Base-by-base conservation (phyloP, 2,113 vertebrate species). In the Cariama cristata region DNA sequence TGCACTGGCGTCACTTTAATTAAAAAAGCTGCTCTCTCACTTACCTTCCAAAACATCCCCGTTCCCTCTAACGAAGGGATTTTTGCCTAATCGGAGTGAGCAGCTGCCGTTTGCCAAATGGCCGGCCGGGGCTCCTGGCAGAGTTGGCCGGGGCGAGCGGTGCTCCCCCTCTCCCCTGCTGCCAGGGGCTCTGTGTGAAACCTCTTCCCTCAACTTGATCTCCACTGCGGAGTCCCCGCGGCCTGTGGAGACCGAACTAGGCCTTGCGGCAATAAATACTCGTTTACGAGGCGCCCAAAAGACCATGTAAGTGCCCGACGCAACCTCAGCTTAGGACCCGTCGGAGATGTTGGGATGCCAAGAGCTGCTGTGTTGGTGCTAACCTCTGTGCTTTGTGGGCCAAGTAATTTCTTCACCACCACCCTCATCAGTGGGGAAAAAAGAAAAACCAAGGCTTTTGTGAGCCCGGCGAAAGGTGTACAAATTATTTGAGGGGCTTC, bases 151-250 rank as follows among this genome's bases (percentile, higher is more conserved):
- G 32, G 52, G n/a, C 1, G 6, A 74, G 86, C 12, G 0, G 47
- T 1, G 26, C 20, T 92, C 53, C 52, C 47, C 13, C 22, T 84
- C 58, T 93, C 44, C 84, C 5, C 5, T 21, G 50, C 81, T 80
- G 74, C 3, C 0, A 62, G 6, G 1, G 0, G 62, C 66, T 76
- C 79, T 5, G 42, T 85, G 82, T 69, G 88, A 93, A 96, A 91
- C 45, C 44, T 72, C 81, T 92, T 96, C 96, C 90, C 83, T 95
- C 67, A 38, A 62, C 93, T 74, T 94, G 91, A 96, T 90, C 90
- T 93, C 76, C 6, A 5, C n/a, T 4, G 11, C 83, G 60, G 67
- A 74, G 79, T 86, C 82, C 80, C 87, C 62, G 79, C 0, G 14
- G 79, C 4, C 0, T 12, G 7, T 4, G 55, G 83, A 64, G 87